Base-by-base conservation (phyloP, 2,888 invertebrate genomes). In the Apamea sordens region DNA sequence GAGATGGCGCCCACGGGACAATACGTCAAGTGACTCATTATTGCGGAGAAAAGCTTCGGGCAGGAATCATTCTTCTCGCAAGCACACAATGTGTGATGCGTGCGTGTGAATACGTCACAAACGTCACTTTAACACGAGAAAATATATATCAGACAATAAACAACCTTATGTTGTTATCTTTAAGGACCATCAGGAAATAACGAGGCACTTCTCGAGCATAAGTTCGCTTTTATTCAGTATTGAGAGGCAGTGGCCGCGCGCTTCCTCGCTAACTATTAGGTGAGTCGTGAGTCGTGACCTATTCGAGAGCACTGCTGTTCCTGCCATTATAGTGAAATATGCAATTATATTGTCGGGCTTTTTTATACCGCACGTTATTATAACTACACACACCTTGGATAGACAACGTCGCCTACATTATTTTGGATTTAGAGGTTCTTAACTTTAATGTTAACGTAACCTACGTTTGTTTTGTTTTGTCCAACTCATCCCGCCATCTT, bases 1-100 rank as follows among this genome's bases (percentile, higher is more conserved):
- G 94, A 93, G 94, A 94, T 93, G 93, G 92, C 92, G 93, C 94
- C 93, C 91, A 92, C 93, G 94, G 94, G 95, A 94, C 95, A 95
- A 94, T 95, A 93, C 95, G 94, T 95, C 96, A 95, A 95, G 95
- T 94, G 94, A 95, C 94, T 96, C 95, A 95, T 96, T 96, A 96
- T 94, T 94, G 94, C 91, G 93, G 93, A 94, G 94, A 95, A 94
- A 92, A 92, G 94, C 93, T 93, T 93, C 92, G 91, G 93, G 93
- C 93, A 93, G 92, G 93, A 95, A 94, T 93, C 93, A 93, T 94
- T 94, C 93, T 92, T 91, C 92, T 91, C 91, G 89, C 86, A 86
- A 90, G 91, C 90, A 89, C 92, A 94, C 93, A 93, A 94, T 93
- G 92, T 88, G 91, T 89, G 90, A 90, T 90, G 92, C 91, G 92